These are phyloP conservation scores for Gobio occitaniae DNA, from an alignment of 2,797 vertebrate species.

Conservation along the genomic window DNA sequence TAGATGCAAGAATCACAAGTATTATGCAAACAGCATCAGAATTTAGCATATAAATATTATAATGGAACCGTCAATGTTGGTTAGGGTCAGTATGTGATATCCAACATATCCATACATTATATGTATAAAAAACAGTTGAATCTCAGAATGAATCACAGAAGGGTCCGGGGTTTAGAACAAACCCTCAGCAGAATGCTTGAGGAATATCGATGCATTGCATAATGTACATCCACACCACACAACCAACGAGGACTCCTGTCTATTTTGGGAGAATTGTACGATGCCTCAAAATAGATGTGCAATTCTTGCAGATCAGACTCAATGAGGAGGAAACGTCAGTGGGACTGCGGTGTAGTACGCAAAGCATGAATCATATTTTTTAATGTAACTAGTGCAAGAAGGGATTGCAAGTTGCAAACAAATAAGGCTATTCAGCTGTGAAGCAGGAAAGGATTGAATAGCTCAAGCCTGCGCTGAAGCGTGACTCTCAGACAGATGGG, in stretches of 20 bases:
- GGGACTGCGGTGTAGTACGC: constrained; percentile 57
- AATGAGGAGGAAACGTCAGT: constrained; percentile 43
- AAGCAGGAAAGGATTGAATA: constrained; percentile 73
- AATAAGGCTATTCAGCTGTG: constrained; percentile 72
- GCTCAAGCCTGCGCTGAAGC: constrained; percentile 74
- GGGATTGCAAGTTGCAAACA: constrained; percentile 65
- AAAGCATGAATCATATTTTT: constrained; percentile 70
- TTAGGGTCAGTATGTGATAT: background rate
- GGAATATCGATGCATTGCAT: background rate
- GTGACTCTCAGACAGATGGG: constrained; percentile 75
- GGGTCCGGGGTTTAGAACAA: background rate
- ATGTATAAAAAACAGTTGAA: background rate
- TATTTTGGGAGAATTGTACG: constrained; percentile 45
- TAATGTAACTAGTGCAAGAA: constrained; percentile 64
- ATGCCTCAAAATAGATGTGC: constrained; percentile 41
- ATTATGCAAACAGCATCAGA: background rate
- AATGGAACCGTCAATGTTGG: background rate
- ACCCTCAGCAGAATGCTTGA: background rate
- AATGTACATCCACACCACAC: background rate
- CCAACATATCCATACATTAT: background rate
- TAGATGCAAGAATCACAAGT: background rate
- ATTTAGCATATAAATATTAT: background rate
- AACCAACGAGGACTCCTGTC: background rate
- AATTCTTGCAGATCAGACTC: constrained; percentile 34
- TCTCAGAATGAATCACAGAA: background rate